Base-by-base conservation (phyloP, 23 tunicate species). In the Oikopleura vanhoeffeni region DNA sequence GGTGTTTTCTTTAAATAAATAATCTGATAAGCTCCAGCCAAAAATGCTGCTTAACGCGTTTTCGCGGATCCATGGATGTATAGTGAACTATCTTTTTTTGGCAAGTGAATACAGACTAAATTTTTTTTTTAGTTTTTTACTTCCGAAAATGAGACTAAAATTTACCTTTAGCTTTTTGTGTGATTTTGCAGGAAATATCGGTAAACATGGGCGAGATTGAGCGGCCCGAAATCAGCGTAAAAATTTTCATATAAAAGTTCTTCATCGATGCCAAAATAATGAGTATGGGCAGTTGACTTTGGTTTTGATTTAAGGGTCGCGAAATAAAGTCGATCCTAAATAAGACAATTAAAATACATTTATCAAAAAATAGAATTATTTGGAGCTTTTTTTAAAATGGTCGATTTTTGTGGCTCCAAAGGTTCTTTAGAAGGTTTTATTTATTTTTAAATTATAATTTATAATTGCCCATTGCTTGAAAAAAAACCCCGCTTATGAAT, bases 21-120 rank as follows among this genome's bases (percentile, higher is more conserved):
- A 40, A 95, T 90, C 87, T 91, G 99, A 76, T 88, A 95, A 67
- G 99, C 99, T 35, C 99, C 99, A 67, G 91, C 96, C 39, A 95
- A 85, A 87, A 95, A 95, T 39, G 99, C 99, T 42, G 99, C 99
- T 95, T 95, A 0, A 91, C 99, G 1, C 99, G 87, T 87, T 95
- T 95, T 57, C 96, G 86, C 39, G 99, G 97, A 83, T 95, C 95
- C 84, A 88, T 86, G 27, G 96, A 88, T 27, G 99, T 95, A 87
- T 95, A 91, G 60, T 95, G 99, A 2, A 95, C 90, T 28, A 95
- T 88, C 83, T 95, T 95, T n/a, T n/a, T n/a, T n/a, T n/a, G n/a
- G n/a, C n/a, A n/a, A n/a, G n/a, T n/a, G n/a, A n/a, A n/a, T n/a
- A 86, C 89, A 0, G 97, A 92, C 92, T 92, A 76, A 64, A 86